Evolutionary conservation across 2,888 invertebrate species (phyloP), one percentile per base, ranked within the genome.

Genomic region (Phyllotreta striolata): DNA sequence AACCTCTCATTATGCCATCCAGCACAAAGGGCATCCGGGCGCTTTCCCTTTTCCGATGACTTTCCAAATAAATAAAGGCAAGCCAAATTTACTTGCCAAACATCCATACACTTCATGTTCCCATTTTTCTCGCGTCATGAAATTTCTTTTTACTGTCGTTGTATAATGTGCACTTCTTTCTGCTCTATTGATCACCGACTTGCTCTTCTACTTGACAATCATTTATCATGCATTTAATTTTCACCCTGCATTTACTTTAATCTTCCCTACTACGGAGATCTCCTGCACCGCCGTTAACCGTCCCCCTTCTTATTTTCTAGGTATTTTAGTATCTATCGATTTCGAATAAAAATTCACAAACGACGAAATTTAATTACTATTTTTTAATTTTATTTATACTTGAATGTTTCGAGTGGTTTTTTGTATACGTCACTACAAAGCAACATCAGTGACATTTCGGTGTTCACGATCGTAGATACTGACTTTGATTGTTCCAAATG

Each of bases 201-300:
- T 47, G 54, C 54, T 59, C 41, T 51, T 38, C 54, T 55, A 41
- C 59, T 59, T 63, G 63, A 63, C 63, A 59, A 63, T 63, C 59
- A 63, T 63, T 63, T 59, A 63, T 63, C 58, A 63, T 59, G 40
- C 63, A 52, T 58, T 58, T 63, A 63, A 55, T 63, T 63, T 63
- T 63, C 63, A 55, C 59, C 63, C 63, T 54, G 60, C 60, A 54
- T 60, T 60, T 54, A 60, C 60, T 60, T 38, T 60, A 60, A 60
- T 60, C 60, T 60, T 60, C 37, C 60, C 44, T 60, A 60, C 44
- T 44, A 44, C 46, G 60, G 34, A 54, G 44, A 60, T 60, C 60
- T 52, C 56, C 60, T 52, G 39, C 38, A 37, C 39, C 34, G 56
- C 10, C 35, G 14, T 39, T 37, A 13, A 44, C 41, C 47, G 51